Base-by-base conservation (phyloP, 1,140 invertebrate genomes). In the Diprion similis region DNA sequence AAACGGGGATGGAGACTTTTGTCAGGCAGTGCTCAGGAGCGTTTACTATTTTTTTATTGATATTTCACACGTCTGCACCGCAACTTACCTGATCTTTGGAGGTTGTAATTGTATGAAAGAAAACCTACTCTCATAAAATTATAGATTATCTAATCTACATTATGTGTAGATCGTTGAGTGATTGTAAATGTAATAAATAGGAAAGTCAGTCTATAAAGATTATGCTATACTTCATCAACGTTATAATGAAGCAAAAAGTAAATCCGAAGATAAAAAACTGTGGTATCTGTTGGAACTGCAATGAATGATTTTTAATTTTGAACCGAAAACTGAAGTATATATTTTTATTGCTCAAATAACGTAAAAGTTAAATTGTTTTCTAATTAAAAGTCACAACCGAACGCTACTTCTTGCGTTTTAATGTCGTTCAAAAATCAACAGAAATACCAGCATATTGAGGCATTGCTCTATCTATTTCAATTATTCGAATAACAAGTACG, bases 1-100 rank as follows among this genome's bases (percentile, higher is more conserved):
- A 97, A 97, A 83, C 91, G 95, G 75, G 95, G 95, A 73, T 97
- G 95, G 96, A 91, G 94, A 78, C 88, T 95, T 78, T 88, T 96
- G n/a, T 95, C 94, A 8, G 92, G 93, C 64, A 94, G 92, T 75
- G 94, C 95, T 73, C 95, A 96, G 82, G 95, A 97, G 84, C 91
- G 95, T 80, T 89, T 96, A 77, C 89, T 96, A 72, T 95, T 96
- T 90, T 96, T 95, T 87, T 96, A 96, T 88, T 96, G 90, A 92
- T 37, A 37, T 70, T 66, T 46, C 76, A 76, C 69, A 64, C 74
- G 78, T 78, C 85, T 85, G 82, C 59, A 77, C 19, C 71, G 73
- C 70, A 67, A 70, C 72, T 71, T 19, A 59, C 8, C 59, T 69
- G 24, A 24, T 71, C 70, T 71, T 51, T 46, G 71, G 75, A 19